Base-by-base conservation (phyloP, 1,140 invertebrate genomes). In the Cotesia chilonis region DNA sequence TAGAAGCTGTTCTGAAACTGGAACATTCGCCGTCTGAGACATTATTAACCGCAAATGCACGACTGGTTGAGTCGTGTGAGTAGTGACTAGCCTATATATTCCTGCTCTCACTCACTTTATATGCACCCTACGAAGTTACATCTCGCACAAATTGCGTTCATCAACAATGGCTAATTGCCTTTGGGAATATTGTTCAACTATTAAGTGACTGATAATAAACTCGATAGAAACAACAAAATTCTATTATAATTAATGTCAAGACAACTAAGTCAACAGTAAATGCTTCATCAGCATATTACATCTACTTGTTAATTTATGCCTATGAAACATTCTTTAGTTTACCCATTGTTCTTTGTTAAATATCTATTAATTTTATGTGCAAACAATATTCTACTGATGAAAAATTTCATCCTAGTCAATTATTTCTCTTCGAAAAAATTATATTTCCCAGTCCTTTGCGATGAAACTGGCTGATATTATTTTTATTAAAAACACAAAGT, bases 121-220 rank as follows among this genome's bases (percentile, higher is more conserved):
- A 72, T 73, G 37, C 66, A 54, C 37, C 36, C 76, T 73, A 68
- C 79, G 84, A 85, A 85, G 83, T 85, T 85, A 80, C 81, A 83
- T 81, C 76, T 80, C 67, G 41, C 41, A 76, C 75, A 84, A 87
- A 87, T 87, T 87, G 83, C 78, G 80, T 86, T 86, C 83, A 81
- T 85, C 82, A 86, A 85, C 83, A 84, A 79, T 68, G 72, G 77
- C 81, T 86, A 85, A 86, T 87, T 86, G 84, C 84, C 80, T 74
- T 67, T 66, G 79, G 78, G 81, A 84, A 83, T 84, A 84, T 84
- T 82, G 81, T 79, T 78, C 73, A 76, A 77, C 80, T 82, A 83
- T 83, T 76, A 85, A 85, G 83, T 78, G 79, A 79, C 80, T 84
- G 75, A 78, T 83, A 84, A 84, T 85, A 85, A 85, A 77, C 73